These are phyloP conservation scores for Heliconius melpomene DNA, from an alignment of 1,140 invertebrate genomes.

Conservation along the genomic window DNA sequence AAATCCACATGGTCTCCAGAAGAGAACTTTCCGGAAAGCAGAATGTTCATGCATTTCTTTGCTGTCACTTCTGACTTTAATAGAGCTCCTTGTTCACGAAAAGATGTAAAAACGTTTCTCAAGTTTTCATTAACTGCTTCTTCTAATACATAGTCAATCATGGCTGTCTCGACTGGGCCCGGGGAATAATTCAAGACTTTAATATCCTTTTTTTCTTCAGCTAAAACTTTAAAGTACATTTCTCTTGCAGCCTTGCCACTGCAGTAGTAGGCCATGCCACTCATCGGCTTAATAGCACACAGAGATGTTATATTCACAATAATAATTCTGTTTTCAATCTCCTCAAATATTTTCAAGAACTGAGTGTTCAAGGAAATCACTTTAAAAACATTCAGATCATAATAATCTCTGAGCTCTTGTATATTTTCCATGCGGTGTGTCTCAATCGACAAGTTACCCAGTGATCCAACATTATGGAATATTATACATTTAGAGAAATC, in stretches of 20 bases:
- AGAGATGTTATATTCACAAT: slow-evolving; percentile 95
- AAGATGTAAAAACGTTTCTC: slow-evolving; percentile 82
- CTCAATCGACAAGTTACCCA: slow-evolving; percentile 87
- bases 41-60: slow-evolving; percentile 86
- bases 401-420: slow-evolving; percentile 85
- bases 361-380: slow-evolving; percentile 89
- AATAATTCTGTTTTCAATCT: slow-evolving; percentile 72
- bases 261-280: slow-evolving; percentile 90
- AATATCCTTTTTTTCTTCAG: slow-evolving; percentile 88
- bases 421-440: slow-evolving; percentile 83
- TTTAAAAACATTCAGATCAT: slow-evolving; percentile 90
- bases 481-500: slow-evolving; percentile 87
- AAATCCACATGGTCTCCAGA: slow-evolving; percentile 94
- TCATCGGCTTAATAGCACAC: slow-evolving; percentile 88
- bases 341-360: slow-evolving; percentile 87
- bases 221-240: slow-evolving; percentile 94
- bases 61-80: slow-evolving; percentile 90
- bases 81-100: slow-evolving; percentile 83
- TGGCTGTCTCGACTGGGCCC: slow-evolving; percentile 95
- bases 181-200: slow-evolving; percentile 95
- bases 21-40: slow-evolving; percentile 88
- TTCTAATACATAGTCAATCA: slow-evolving; percentile 87
- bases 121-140: slow-evolving; percentile 83
- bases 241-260: slow-evolving; percentile 95
- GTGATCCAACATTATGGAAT: slow-evolving; percentile 94